Evolutionary conservation across 2,797 vertebrate genomes (phyloP).

Genomic region (Sebastes goodei): DNA sequence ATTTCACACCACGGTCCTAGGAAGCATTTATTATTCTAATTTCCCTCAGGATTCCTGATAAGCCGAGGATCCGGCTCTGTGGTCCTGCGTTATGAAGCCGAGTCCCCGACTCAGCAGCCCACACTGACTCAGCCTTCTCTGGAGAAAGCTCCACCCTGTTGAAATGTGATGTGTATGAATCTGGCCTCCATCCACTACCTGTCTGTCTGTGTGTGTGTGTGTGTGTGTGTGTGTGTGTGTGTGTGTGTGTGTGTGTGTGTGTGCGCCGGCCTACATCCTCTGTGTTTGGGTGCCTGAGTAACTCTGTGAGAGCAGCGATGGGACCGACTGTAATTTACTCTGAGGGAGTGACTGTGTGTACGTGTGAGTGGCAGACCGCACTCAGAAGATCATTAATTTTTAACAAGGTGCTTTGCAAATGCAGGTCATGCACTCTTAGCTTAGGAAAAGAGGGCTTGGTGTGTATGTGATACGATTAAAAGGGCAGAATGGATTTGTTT

Average conservation of each 20-base stretch:
- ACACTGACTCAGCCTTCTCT: slow-evolving; percentile 42
- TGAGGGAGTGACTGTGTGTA: neutral
- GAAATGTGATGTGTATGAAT: slow-evolving; percentile 23
- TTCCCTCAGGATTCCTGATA: slow-evolving; percentile 37
- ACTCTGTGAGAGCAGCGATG: neutral
- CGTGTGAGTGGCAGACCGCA: slow-evolving; percentile 36
- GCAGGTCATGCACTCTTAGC: slow-evolving; percentile 68
- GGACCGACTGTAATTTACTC: slow-evolving; percentile 36
- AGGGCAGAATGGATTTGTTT: slow-evolving; percentile 28
- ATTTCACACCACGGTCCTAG: neutral
- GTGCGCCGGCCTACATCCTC: slow-evolving; percentile 3
- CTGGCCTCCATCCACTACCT: slow-evolving; percentile 14
- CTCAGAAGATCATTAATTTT: slow-evolving; percentile 76
- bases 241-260: neutral
- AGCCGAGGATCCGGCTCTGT: neutral
- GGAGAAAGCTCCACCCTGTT: slow-evolving; percentile 34
- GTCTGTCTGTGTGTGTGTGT: slow-evolving; percentile 1
- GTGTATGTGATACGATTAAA: slow-evolving; percentile 46
- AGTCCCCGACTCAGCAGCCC: slow-evolving; percentile 25
- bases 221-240: neutral
- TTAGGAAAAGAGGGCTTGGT: slow-evolving; percentile 4
- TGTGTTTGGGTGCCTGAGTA: slow-evolving; percentile 20
- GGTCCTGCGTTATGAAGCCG: slow-evolving; percentile 16
- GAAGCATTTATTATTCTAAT: slow-evolving; percentile 42
- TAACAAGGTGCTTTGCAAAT: slow-evolving; percentile 70